Percentiles rank a stretch among this genome's conserved stretches.
Evolutionary conservation across 2,113 vertebrate species (phyloP).

Genomic region (Rhea americana): DNA sequence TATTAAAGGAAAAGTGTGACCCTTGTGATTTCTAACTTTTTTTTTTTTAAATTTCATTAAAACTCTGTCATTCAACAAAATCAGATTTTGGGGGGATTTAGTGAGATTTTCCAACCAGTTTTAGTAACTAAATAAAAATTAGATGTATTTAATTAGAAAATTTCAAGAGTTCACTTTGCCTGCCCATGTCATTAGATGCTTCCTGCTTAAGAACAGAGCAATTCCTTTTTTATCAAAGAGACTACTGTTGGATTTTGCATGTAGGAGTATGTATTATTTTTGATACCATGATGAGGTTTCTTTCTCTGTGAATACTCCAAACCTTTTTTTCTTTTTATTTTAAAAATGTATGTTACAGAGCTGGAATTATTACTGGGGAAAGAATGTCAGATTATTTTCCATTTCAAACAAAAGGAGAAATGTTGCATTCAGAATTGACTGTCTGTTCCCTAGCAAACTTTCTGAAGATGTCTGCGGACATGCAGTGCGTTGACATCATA

Average conservation of each 20-base stretch:
- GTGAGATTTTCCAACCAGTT: background rate
- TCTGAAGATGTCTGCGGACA: background rate
- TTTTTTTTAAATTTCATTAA: background rate
- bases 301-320: background rate
- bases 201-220: background rate
- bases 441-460: background rate
- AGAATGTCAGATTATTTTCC: background rate
- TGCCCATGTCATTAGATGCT: background rate
- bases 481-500: background rate
- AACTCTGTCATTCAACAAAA: background rate
- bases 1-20: background rate
- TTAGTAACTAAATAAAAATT: background rate
- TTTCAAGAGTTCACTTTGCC: background rate
- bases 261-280: background rate
- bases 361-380: background rate
- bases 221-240: background rate
- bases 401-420: constrained; percentile 30
- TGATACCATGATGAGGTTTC: background rate
- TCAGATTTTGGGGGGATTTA: background rate
- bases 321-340: background rate
- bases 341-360: background rate
- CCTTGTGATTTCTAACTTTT: background rate
- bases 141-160: background rate
- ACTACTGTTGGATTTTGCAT: background rate
- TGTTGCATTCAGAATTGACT: background rate